Conservation (phyloP, 2,113 vertebrate genomes). For the Bubo scandiacus region DNA sequence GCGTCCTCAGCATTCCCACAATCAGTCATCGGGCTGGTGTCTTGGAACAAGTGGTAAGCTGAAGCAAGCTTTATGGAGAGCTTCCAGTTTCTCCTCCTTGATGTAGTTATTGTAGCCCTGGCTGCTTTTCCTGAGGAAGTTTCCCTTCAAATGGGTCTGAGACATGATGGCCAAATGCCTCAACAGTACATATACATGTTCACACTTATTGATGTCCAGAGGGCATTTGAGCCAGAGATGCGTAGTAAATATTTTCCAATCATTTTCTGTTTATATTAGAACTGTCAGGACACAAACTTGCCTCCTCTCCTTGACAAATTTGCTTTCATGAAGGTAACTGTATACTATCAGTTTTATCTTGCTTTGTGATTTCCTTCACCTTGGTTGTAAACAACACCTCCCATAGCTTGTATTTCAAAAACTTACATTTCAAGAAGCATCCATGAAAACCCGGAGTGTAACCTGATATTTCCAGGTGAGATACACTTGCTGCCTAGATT, state of each 20-base stretch:
- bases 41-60: not conserved
- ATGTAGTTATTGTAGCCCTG: not conserved
- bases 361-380: not conserved
- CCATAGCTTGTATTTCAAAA: not conserved
- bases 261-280: not conserved
- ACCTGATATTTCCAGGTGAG: not conserved
- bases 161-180: not conserved
- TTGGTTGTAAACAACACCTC: not conserved
- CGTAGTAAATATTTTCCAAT: not conserved
- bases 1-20: not conserved
- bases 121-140: constrained; percentile 2
- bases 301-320: not conserved
- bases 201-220: not conserved
- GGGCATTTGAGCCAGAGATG: not conserved
- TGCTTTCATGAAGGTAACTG: not conserved
- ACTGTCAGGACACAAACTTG: not conserved
- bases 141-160: not conserved
- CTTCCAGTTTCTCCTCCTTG: constrained; percentile 10
- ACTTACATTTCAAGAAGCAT: not conserved
- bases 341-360: not conserved
- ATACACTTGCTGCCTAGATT: not conserved
- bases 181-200: not conserved
- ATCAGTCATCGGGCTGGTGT: not conserved
- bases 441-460: not conserved
- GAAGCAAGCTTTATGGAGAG: not conserved